phyloP scores from a whole-genome alignment of 2,888 invertebrate species.

The Deroplatys truncata region DNA sequence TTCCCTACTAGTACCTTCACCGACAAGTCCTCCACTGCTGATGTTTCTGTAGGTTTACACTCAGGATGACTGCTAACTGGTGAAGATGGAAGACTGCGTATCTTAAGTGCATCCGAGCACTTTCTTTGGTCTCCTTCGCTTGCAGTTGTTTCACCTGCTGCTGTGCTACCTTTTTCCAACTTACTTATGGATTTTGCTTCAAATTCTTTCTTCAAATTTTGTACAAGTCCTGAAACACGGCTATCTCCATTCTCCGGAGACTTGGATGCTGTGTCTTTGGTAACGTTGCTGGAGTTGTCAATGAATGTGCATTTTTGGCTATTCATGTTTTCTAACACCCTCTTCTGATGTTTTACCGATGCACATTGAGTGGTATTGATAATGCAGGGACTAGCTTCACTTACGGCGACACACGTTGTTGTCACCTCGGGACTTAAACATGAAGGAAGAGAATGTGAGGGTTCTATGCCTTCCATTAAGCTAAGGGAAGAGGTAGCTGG shows the following conservation, averaged over 20 bases:
- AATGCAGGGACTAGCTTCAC: slow-evolving; percentile 45
- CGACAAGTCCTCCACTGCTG: slow-evolving; percentile 59
- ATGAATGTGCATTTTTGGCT: slow-evolving; percentile 39
- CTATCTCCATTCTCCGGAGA: slow-evolving; percentile 20
- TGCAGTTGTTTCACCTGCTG: slow-evolving; percentile 6
- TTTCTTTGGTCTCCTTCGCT: slow-evolving; percentile 11
- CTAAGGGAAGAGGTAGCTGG: slow-evolving; percentile 55
- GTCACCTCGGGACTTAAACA: background rate
- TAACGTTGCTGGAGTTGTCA: slow-evolving; percentile 42
- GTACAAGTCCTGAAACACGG: slow-evolving; percentile 65
- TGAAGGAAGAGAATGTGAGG: slow-evolving; percentile 18
- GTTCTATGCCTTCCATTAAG: slow-evolving; percentile 16
- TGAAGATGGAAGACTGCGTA: slow-evolving; percentile 57
- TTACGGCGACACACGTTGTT: slow-evolving; percentile 35
- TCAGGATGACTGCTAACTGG: slow-evolving; percentile 58
- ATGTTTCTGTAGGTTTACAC: slow-evolving; percentile 33
- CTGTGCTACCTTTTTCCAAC: slow-evolving; percentile 8
- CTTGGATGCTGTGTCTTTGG: slow-evolving; percentile 23
- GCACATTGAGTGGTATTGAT: slow-evolving; percentile 49
- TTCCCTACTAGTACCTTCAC: slow-evolving; percentile 72
- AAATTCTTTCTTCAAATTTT: slow-evolving; percentile 82
- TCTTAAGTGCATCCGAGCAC: slow-evolving; percentile 41
- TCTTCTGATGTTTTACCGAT: slow-evolving; percentile 53
- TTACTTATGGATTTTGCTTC: slow-evolving; percentile 63
- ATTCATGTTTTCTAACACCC: slow-evolving; percentile 48